Conservation (phyloP, 2,113 vertebrate species). For the Rhagologus leucostigma region DNA sequence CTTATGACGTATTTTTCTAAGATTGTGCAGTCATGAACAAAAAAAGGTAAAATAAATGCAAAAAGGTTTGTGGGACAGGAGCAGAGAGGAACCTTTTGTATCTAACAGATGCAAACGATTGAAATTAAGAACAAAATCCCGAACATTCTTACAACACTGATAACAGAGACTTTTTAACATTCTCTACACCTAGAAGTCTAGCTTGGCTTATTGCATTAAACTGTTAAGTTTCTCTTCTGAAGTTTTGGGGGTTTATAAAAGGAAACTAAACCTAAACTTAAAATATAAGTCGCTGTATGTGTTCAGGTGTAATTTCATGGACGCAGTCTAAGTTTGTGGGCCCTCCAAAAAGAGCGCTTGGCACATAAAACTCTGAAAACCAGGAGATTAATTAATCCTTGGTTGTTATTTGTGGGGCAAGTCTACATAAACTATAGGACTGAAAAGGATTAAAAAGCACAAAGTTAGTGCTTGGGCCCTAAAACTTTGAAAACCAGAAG, state of each 20-base stretch:
- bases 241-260: not conserved
- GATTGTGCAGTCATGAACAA: not conserved
- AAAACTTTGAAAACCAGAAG: not conserved
- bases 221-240: not conserved
- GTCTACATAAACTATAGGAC: not conserved
- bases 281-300: not conserved
- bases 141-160: not conserved
- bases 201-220: not conserved
- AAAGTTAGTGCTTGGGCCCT: not conserved
- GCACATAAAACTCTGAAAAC: not conserved
- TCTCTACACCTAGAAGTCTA: not conserved
- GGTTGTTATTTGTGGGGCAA: not conserved
- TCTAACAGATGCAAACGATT: rapidly evolving
- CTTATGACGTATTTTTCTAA: not conserved
- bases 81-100: rapidly evolving
- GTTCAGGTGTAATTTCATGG: not conserved
- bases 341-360: not conserved
- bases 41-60: not conserved
- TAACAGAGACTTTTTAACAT: not conserved
- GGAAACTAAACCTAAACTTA: not conserved
- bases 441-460: not conserved
- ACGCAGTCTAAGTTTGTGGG: not conserved
- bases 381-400: not conserved
- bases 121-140: not conserved
- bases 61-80: not conserved